These are phyloP conservation scores for Lipotes vexillifer DNA, from an alignment of 2,113 vertebrate species.

Conservation along the genomic window DNA sequence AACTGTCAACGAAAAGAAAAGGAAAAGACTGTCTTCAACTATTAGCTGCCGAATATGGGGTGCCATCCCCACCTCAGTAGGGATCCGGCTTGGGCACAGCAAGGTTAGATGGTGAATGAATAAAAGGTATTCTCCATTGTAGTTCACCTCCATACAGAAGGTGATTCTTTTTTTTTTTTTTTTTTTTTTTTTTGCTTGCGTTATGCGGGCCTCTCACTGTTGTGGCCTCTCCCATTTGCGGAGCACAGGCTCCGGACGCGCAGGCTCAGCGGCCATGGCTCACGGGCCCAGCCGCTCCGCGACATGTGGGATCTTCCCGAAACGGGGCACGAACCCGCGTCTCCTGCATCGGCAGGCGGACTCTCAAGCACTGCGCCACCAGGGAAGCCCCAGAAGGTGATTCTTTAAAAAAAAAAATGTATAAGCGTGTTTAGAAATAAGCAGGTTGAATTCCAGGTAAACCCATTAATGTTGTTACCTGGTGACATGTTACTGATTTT, in stretches of 20 bases:
- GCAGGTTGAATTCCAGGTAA: slow-evolving; percentile 17
- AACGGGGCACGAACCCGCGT: too few relatives aligned
- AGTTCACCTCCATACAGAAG: neutral
- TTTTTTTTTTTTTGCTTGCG: too few relatives aligned
- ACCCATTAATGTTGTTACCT: neutral
- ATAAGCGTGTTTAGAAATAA: slow-evolving; percentile 8
- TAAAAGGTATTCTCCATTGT: slow-evolving; percentile 12
- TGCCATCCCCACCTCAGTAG: neutral
- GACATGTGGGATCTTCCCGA: too few relatives aligned
- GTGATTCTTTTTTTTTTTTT: neutral
- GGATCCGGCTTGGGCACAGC: neutral
- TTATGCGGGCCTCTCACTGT: too few relatives aligned
- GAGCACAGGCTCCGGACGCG: too few relatives aligned
- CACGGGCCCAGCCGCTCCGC: too few relatives aligned
- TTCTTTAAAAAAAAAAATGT: neutral
- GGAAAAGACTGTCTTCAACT: neutral
- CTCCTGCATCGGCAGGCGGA: too few relatives aligned
- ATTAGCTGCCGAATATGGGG: neutral
- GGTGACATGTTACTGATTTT: slow-evolving; percentile 13
- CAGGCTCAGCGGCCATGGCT: too few relatives aligned
- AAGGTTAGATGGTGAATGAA: slow-evolving; percentile 20
- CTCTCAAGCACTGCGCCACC: too few relatives aligned
- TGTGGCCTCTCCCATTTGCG: too few relatives aligned
- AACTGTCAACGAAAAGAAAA: slow-evolving; percentile 8
- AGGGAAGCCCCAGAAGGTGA: neutral